These are phyloP conservation scores for Crocallis elinguaria DNA, from an alignment of 2,888 invertebrate genomes.

Conservation along the genomic window DNA sequence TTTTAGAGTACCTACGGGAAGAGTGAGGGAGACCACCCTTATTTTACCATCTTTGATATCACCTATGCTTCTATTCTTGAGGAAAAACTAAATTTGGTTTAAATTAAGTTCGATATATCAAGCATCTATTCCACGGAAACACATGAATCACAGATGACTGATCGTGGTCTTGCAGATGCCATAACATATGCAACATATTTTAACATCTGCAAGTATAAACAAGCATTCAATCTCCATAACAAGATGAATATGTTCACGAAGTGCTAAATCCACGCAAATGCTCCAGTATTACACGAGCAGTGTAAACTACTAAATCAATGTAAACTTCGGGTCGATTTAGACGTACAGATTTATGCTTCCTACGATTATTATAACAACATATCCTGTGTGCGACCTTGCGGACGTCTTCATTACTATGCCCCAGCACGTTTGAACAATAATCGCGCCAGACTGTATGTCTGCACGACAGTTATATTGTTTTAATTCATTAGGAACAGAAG, in stretches of 20 bases:
- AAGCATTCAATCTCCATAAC: background rate
- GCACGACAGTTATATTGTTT: background rate
- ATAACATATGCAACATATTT: no score
- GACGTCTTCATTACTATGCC: constrained; percentile 12
- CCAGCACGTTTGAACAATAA: background rate
- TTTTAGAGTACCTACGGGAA: no score
- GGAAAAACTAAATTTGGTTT: no score
- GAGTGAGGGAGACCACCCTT: no score
- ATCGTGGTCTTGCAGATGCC: background rate
- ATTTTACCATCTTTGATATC: no score
- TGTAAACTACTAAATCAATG: no score
- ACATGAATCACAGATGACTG: no score
- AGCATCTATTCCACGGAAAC: no score
- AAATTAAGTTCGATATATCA: no score
- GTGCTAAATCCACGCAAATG: background rate
- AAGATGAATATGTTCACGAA: background rate
- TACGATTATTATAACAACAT: constrained; percentile 9
- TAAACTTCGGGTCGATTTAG: background rate
- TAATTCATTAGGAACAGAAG: background rate
- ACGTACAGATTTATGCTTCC: constrained; percentile 10
- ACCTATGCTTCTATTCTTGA: no score
- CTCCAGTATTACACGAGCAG: background rate
- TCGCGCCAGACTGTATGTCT: constrained; percentile 18
- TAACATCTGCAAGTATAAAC: background rate
- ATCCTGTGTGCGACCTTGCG: constrained; percentile 19